These are phyloP conservation scores for Cheilosia grossa DNA, from an alignment of 2,888 invertebrate species.

Conservation along the genomic window DNA sequence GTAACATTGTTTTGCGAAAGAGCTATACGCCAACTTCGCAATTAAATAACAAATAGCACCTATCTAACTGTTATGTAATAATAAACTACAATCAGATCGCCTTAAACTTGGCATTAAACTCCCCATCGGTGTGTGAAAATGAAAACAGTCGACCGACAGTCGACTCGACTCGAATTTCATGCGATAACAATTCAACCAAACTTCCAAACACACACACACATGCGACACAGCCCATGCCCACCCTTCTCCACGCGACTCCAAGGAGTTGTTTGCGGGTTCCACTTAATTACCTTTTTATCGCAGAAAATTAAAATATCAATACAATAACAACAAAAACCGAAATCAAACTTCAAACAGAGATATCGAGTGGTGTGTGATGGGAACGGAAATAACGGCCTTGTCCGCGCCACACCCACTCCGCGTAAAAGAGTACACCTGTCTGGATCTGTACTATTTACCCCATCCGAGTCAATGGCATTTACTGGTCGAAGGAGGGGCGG, in stretches of 20 bases:
- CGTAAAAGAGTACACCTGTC: not conserved
- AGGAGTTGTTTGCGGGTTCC: not conserved
- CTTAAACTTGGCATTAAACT: conserved; percentile 53
- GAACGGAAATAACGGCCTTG: not conserved
- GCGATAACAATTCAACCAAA: conserved; percentile 30
- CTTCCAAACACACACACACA: not conserved
- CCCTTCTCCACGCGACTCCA: not conserved
- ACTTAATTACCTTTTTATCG: conserved; percentile 23
- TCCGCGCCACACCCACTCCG: not conserved
- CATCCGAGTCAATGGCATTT: not conserved
- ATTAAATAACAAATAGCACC: conserved; percentile 14
- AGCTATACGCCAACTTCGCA: not conserved
- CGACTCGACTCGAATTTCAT: conserved; percentile 31
- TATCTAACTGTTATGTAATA: conserved; percentile 12
- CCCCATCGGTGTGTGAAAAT: not conserved
- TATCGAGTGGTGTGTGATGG: not conserved
- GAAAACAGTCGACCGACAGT: conserved; percentile 30
- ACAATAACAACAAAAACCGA: not conserved
- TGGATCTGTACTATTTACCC: not conserved
- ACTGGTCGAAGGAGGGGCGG: not conserved
- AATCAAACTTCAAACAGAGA: not conserved
- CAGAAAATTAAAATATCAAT: conserved; percentile 13
- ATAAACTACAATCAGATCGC: conserved; percentile 22
- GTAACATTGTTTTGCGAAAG: not conserved
- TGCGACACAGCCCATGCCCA: not conserved